Conservation (phyloP, 2,113 vertebrate species). For the Mastomys natalensis region DNA sequence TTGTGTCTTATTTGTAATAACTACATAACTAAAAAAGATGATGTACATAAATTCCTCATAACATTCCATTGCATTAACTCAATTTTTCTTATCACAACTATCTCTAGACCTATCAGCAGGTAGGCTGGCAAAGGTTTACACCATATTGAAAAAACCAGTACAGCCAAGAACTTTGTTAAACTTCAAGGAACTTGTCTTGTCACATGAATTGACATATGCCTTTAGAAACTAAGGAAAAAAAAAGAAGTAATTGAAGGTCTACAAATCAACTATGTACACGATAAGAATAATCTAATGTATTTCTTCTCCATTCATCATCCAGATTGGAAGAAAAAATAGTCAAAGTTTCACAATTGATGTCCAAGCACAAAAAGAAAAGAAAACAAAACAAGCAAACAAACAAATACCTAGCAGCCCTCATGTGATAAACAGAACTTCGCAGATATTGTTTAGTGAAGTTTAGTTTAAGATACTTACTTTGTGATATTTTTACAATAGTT, state of each 20-base stretch:
- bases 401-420: not conserved
- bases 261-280: not conserved
- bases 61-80: not conserved
- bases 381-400: not conserved
- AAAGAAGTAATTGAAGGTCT: not conserved
- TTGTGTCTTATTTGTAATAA: not conserved
- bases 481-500: not conserved
- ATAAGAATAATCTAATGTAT: not conserved
- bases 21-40: not conserved
- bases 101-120: not conserved
- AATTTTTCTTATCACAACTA: not conserved
- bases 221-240: not conserved
- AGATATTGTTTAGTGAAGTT: not conserved
- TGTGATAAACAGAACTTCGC: not conserved
- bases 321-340: not conserved
- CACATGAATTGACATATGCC: not conserved
- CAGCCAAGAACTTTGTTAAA: not conserved
- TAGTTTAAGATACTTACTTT: not conserved
- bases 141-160: not conserved
- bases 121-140: not conserved
- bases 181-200: no score
- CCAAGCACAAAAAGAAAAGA: not conserved
- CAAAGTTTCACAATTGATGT: not conserved
- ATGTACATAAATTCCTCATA: not conserved
- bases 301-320: not conserved